These are phyloP conservation scores for Sorex fumeus DNA, from an alignment of 2,113 vertebrate genomes.

Conservation along the genomic window DNA sequence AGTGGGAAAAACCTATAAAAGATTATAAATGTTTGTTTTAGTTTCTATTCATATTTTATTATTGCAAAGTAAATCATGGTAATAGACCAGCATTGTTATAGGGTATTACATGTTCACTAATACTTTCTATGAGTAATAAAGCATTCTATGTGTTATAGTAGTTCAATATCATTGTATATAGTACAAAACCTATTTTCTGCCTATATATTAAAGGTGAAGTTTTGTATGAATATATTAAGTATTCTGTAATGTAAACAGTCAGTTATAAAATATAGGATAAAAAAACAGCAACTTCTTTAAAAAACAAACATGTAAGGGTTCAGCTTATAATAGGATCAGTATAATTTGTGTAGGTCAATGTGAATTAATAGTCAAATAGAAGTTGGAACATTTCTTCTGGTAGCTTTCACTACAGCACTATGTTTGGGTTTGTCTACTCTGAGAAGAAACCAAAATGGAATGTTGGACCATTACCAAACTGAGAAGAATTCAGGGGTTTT, in stretches of 20 bases:
- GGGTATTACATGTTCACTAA: neutral
- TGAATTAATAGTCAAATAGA: constrained; percentile 1
- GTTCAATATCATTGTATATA: neutral
- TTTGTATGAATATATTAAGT: neutral
- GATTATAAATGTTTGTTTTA: neutral
- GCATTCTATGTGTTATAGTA: neutral
- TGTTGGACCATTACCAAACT: neutral
- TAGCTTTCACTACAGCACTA: neutral
- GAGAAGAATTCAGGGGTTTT: neutral
- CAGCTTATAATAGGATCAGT: neutral
- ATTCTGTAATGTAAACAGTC: neutral
- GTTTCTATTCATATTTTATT: neutral
- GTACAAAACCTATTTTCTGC: neutral
- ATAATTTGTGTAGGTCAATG: neutral
- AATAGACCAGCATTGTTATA: neutral
- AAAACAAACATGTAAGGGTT: neutral
- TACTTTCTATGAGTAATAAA: neutral
- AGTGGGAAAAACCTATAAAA: neutral
- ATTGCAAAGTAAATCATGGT: neutral
- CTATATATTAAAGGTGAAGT: constrained; percentile 37
- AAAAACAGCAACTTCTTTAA: neutral
- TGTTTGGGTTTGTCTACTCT: neutral
- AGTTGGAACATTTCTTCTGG: neutral
- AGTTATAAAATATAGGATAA: neutral
- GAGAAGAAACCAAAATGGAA: too few species aligned